Base-by-base conservation (phyloP, 2,797 vertebrate genomes). In the Ptychobarbus kaznakovi region DNA sequence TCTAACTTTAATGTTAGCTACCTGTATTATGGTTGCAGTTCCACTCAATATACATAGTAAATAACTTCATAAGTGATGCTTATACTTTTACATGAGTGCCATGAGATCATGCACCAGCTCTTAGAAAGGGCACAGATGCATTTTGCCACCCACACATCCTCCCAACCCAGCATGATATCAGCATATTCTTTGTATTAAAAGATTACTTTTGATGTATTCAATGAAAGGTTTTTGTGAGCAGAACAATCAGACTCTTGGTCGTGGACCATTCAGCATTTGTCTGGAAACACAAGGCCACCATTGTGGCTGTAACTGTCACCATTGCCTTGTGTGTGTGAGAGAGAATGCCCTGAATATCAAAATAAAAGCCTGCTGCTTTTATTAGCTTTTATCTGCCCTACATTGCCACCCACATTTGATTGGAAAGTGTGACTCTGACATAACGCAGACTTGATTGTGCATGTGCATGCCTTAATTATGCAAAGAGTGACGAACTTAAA, bases 321-420 rank as follows among this genome's bases (percentile, higher is more conserved):
- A 1, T 49, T 22, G 15, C 42, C 70, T 75, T 77, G 73, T 61
- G 73, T 51, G 61, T 3, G 69, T 46, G 78, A 80, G 1, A 32
- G 32, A 90, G 83, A 18, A 49, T 68, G 92, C 88, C 90, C 92
- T 89, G 84, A 89, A 90, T 94, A 87, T 91, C 89, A 90, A 92
- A 91, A 91, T 93, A 92, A 92, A 90, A 86, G 69, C 84, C 80
- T 72, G 13, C 69, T 35, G 49, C 86, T 90, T 83, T 82, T 84
- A 76, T 87, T 90, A 90, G 86, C 84, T 86, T 51, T 16, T 51
- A 40, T 86, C 80, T 90, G 91, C 90, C 92, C 91, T 90, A 94
- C 74, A 92, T 91, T 78, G 51, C 73, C 58, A 58, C 61, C 28
- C 69, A 81, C 53, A 56, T 75, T 80, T 87, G 77, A 83, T 82